Conservation (phyloP, 2,888 invertebrate species). For the Craniophora ligustri region DNA sequence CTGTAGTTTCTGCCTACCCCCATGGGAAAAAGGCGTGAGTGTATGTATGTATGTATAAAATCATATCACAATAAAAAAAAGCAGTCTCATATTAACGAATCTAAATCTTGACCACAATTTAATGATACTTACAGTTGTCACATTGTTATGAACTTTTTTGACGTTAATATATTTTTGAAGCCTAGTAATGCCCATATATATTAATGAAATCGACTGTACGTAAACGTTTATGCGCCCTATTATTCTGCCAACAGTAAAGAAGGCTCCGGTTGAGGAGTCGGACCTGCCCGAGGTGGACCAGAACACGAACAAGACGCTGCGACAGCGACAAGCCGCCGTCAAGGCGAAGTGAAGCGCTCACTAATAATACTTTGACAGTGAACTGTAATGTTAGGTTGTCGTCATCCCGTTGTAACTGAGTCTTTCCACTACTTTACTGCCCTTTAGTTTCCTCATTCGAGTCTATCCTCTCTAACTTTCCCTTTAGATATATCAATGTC, state of each 20-base stretch:
- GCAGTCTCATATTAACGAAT: too few relatives aligned
- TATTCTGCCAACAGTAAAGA: slow-evolving; percentile 88
- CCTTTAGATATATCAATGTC: slow-evolving; percentile 50
- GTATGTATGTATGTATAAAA: too few relatives aligned
- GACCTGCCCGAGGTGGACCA: slow-evolving; percentile 98
- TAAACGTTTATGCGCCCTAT: background rate
- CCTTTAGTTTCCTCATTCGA: slow-evolving; percentile 52
- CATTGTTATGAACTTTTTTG: too few relatives aligned
- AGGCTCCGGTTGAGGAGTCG: slow-evolving; percentile 90
- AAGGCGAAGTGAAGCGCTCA: slow-evolving; percentile 88
- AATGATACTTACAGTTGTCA: too few relatives aligned
- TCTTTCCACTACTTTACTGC: slow-evolving; percentile 69
- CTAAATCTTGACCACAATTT: too few relatives aligned
- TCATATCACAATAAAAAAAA: too few relatives aligned
- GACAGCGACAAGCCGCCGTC: slow-evolving; percentile 87
- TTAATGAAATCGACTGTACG: too few relatives aligned
- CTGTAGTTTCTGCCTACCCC: too few relatives aligned
- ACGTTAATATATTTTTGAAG: too few relatives aligned
- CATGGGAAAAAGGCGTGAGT: too few relatives aligned
- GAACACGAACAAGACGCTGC: slow-evolving; percentile 93
- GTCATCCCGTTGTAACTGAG: slow-evolving; percentile 69
- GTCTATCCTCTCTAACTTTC: slow-evolving; percentile 40
- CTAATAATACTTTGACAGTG: slow-evolving; percentile 48
- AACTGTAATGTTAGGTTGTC: slow-evolving; percentile 66
- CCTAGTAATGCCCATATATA: too few relatives aligned